Base-by-base conservation (phyloP, 2,888 invertebrate species). In the Venusia cambrica region DNA sequence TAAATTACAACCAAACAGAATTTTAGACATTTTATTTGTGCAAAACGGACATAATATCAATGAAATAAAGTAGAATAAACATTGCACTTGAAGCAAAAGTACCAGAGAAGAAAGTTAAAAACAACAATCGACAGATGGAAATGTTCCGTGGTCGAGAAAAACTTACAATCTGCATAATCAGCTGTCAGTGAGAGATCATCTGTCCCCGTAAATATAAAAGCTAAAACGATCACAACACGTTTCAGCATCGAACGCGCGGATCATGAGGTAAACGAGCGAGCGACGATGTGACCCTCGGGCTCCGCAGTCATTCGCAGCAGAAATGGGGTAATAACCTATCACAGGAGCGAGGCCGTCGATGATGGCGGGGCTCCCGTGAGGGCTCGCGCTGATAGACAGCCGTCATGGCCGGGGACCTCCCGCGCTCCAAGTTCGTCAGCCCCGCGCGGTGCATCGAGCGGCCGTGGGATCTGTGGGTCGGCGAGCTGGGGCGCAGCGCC, bases 151-250 rank as follows among this genome's bases (percentile, higher is more conserved):
- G 69, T 73, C 67, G 64, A 79, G 81, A 80, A 87, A 85, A 87
- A 83, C 85, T 79, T 78, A 77, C 84, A 81, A 80, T 87, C 85
- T 84, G 83, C 87, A 87, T 87, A 87, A 87, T 87, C 87, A 87
- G 87, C 87, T 87, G 88, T 88, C 87, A 88, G 77, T 83, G 83
- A 87, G 76, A 81, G 80, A 87, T 87, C 87, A 87, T 85, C 87
- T 87, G 87, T 87, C 83, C 73, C 76, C 83, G 87, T 87, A 87
- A 85, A 87, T 87, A 87, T 80, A 77, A 84, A 81, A 81, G 75
- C 74, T 79, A 73, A 85, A 76, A 79, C 77, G 71, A 81, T 75
- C 81, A 80, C 70, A 83, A 80, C 76, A 78, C 73, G 69, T 77
- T 78, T 70, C 58, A 59, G 60, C 60, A 58, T 48, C 51, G 59